Conservation (phyloP, 2,888 invertebrate species). For the Tachina fera region DNA sequence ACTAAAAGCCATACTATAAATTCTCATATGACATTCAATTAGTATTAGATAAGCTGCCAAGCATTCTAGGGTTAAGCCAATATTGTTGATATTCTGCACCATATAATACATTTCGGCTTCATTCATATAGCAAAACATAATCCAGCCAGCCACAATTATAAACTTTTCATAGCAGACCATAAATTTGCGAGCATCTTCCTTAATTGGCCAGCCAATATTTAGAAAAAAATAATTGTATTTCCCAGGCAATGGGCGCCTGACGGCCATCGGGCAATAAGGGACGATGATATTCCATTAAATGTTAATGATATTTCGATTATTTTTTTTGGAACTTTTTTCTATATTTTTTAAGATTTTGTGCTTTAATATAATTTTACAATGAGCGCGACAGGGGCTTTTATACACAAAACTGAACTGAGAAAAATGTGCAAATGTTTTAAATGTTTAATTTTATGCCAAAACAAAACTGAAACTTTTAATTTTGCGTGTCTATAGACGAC, state of each 20-base stretch:
- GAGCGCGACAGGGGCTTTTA: neutral
- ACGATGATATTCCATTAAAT: slow-evolving; percentile 41
- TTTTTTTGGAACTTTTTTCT: neutral
- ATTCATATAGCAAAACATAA: slow-evolving; percentile 61
- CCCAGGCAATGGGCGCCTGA: slow-evolving; percentile 69
- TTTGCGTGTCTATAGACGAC: neutral
- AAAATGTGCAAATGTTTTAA: neutral
- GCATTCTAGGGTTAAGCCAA: slow-evolving; percentile 61
- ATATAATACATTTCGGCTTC: slow-evolving; percentile 69
- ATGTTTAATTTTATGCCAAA: slow-evolving; percentile 3
- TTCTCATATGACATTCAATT: slow-evolving; percentile 68
- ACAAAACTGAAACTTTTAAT: neutral
- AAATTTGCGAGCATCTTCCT: slow-evolving; percentile 41
- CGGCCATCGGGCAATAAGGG: slow-evolving; percentile 65
- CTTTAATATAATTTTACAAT: neutral
- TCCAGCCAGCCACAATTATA: slow-evolving; percentile 47
- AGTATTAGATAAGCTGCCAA: slow-evolving; percentile 69
- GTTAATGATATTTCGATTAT: neutral
- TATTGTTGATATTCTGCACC: slow-evolving; percentile 61
- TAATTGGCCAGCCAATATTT: slow-evolving; percentile 67
- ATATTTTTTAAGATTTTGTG: neutral
- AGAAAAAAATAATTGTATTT: slow-evolving; percentile 67
- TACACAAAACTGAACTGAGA: neutral
- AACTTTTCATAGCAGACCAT: slow-evolving; percentile 52
- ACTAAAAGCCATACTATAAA: slow-evolving; percentile 65